Evolutionary conservation across 2,797 vertebrate genomes (phyloP).

Genomic region (Chanos chanos): DNA sequence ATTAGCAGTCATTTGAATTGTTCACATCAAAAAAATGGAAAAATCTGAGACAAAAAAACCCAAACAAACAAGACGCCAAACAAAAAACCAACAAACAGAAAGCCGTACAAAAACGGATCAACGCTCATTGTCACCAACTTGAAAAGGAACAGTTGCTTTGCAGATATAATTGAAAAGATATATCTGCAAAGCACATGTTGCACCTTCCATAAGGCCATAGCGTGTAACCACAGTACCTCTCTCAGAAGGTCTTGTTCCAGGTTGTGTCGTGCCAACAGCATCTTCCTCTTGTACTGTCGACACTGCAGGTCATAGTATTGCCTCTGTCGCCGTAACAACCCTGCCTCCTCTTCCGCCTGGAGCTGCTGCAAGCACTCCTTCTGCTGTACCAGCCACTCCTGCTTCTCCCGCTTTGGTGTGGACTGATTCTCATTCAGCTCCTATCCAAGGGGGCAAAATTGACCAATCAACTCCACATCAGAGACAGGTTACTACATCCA

Average conservation of each 20-base stretch:
- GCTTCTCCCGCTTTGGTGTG: constrained; percentile 89
- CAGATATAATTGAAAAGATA: neutral
- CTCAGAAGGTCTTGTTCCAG: constrained; percentile 83
- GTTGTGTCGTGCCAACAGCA: constrained; percentile 85
- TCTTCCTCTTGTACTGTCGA: constrained; percentile 91
- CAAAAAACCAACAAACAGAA: too few relatives aligned
- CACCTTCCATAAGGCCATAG: neutral
- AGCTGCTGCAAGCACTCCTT: constrained; percentile 90
- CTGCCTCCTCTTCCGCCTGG: constrained; percentile 88
- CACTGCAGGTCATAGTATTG: constrained; percentile 90
- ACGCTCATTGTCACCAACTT: too few relatives aligned
- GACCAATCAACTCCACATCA: too few relatives aligned
- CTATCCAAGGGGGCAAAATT: constrained; percentile 48
- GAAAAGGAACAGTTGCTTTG: neutral
- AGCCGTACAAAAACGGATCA: too few relatives aligned
- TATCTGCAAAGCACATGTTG: neutral
- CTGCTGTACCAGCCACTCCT: constrained; percentile 90
- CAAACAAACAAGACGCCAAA: too few relatives aligned
- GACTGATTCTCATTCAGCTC: constrained; percentile 92
- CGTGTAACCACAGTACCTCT: constrained; percentile 40
- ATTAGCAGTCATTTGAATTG: neutral
- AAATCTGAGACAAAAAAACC: too few relatives aligned
- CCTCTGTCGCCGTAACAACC: constrained; percentile 82
- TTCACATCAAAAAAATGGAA: too few relatives aligned
- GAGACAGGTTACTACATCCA: too few relatives aligned